Percentiles rank a stretch among this genome's conserved stretches.
phyloP scores from a whole-genome alignment of 2,113 vertebrate genomes.

The Mormyrus lacerda region DNA sequence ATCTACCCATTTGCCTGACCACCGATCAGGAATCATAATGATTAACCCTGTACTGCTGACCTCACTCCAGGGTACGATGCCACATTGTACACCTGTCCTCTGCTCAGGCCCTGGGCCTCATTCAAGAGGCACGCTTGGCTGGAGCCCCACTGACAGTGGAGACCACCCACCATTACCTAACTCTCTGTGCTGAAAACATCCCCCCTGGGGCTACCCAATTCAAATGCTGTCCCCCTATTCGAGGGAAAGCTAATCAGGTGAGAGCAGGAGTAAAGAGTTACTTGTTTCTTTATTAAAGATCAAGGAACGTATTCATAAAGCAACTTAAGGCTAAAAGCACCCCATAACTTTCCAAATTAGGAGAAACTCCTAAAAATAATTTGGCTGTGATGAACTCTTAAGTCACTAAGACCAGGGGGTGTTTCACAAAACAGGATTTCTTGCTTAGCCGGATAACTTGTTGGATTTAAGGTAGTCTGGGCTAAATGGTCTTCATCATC shows the following conservation, averaged over 20 bases:
- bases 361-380: too few relatives aligned
- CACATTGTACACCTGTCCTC: constrained; percentile 75
- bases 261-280: neutral
- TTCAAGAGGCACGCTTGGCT: constrained; percentile 56
- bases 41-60: neutral
- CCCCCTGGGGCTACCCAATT: constrained; percentile 66
- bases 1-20: neutral
- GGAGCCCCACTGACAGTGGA: constrained; percentile 70
- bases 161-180: constrained; percentile 74
- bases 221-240: constrained; percentile 75
- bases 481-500: too few relatives aligned
- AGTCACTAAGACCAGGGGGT: too few relatives aligned
- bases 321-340: too few relatives aligned
- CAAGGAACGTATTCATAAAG: too few relatives aligned
- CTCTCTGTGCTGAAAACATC: constrained; percentile 61
- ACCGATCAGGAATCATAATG: neutral
- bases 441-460: too few relatives aligned
- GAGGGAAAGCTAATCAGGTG: constrained; percentile 58
- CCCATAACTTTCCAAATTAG: too few relatives aligned
- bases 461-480: too few relatives aligned
- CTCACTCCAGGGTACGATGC: constrained; percentile 58
- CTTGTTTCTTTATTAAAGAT: neutral
- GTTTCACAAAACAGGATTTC: too few relatives aligned
- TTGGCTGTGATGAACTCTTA: too few relatives aligned
- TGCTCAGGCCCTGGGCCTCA: constrained; percentile 58